Base-by-base conservation (phyloP, 92 coral and sea anemone genomes). In the Phymanthus crucifer region DNA sequence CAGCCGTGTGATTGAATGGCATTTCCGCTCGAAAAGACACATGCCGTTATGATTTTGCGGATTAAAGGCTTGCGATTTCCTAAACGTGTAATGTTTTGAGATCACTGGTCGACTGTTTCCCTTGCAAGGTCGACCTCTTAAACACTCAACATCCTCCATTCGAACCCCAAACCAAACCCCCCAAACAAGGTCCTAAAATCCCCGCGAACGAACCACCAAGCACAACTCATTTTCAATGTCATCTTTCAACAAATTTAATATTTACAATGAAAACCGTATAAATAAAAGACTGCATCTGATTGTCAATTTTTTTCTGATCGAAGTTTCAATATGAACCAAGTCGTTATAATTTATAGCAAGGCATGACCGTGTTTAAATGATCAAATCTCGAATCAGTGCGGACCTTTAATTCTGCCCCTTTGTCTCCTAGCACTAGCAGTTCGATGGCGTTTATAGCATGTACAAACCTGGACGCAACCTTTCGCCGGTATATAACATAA, bases 401-500 rank as follows among this genome's bases (percentile, higher is more conserved):
- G 88, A 37, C 70, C 84, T 77, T 69, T 81, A 67, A 83, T 75
- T 46, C 86, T 50, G 13, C 68, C 76, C 70, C 85, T 84, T 72
- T 74, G 85, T 40, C 83, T 83, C 70, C 84, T 87, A 32, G 40
- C 77, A 69, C 78, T 91, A 21, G 87, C 85, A 66, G 56, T 80
- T 35, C 84, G 80, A 36, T 93, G 97, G 77, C 84, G 84, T 83
- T 90, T 93, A 75, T 87, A 93, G 69, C 92, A 85, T 78, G 80
- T 86, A 72, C 92, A 89, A 61, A 93, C 85, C 36, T 87, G 81
- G 32, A 86, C 80, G 77, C 98, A 96, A 45, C 99, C 99, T 83
- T 83, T 93, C 1, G 91, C 87, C 23, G 98, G 99, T 45, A 90
- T 61, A 78, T 96, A 96, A 58, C 99, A 96, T 72, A 94, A 75